phyloP scores from a whole-genome alignment of 92 coral and sea anemone genomes.

The Muricea muricata region DNA sequence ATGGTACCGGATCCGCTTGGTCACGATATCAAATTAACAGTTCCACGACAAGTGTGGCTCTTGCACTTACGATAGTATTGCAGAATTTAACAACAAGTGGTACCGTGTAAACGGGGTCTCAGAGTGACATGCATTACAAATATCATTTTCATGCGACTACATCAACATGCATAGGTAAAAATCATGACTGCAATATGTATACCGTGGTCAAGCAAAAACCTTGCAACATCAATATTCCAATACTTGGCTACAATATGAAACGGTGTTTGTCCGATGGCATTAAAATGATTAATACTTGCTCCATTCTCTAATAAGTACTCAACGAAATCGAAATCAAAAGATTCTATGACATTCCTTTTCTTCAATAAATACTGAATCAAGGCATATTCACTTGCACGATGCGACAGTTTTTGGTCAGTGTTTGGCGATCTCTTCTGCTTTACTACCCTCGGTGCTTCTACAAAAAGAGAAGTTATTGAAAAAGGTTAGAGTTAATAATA shows the following conservation, averaged over 20 bases:
- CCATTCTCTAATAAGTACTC: conserved; percentile 27
- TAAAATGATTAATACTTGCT: conserved; percentile 20
- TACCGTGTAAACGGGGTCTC: too few species aligned
- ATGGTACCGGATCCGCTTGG: too few species aligned
- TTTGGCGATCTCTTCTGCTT: conserved; percentile 13
- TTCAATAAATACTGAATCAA: conserved; percentile 25
- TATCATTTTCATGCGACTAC: too few species aligned
- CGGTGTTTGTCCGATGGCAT: conserved; percentile 27
- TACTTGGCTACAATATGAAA: conserved; percentile 39
- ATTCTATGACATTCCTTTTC: background rate
- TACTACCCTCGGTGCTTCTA: background rate
- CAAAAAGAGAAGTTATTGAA: background rate
- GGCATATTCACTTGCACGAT: conserved; percentile 33
- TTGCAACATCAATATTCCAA: conserved; percentile 22
- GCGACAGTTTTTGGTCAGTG: background rate
- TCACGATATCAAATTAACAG: too few species aligned
- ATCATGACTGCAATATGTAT: too few species aligned
- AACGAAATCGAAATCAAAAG: conserved; percentile 29
- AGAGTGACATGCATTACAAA: too few species aligned
- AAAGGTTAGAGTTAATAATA: too few species aligned
- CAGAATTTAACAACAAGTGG: too few species aligned
- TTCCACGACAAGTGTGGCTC: too few species aligned
- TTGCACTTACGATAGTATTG: too few species aligned
- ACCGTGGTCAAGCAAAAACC: conserved; percentile 34
- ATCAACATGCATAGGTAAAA: too few species aligned